Conservation (phyloP, 2,888 invertebrate genomes). For the Parnassius orleans region DNA sequence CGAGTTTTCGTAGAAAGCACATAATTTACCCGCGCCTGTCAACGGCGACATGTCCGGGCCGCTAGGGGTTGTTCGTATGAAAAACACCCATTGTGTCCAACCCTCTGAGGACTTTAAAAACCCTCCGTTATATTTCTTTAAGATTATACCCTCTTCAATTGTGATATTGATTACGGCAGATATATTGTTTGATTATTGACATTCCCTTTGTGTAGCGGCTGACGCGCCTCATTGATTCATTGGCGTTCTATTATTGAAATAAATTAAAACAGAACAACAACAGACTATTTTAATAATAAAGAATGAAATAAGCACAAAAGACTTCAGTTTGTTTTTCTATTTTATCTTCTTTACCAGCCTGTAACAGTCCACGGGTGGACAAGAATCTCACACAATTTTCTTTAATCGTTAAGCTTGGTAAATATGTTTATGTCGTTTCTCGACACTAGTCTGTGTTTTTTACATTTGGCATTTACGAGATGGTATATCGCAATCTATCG, state of each 20-base stretch:
- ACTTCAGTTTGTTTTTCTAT: too few species aligned
- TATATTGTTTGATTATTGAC: conserved; percentile 47
- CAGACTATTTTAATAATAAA: too few species aligned
- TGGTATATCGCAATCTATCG: too few species aligned
- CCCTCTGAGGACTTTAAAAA: conserved; percentile 49
- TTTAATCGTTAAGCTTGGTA: too few species aligned
- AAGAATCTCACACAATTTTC: too few species aligned
- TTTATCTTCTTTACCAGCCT: too few species aligned
- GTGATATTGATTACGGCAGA: conserved; percentile 47
- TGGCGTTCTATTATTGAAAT: conserved; percentile 23
- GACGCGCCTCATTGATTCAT: conserved; percentile 34
- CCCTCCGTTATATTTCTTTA: conserved; percentile 40
- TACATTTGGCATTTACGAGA: too few species aligned
- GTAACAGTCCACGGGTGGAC: too few species aligned
- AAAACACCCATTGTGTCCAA: conserved; percentile 49
- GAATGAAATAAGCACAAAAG: too few species aligned
- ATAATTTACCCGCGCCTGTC: conserved; percentile 44
- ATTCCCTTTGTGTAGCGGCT: conserved; percentile 34
- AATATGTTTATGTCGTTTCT: too few species aligned
- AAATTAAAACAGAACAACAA: conserved; percentile 19
- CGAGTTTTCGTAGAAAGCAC: conserved; percentile 43
- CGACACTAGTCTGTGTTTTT: too few species aligned
- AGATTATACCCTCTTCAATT: conserved; percentile 47
- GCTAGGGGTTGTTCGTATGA: conserved; percentile 45
- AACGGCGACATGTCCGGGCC: conserved; percentile 32